Conservation (phyloP, 2,888 invertebrate species). For the Siphlonurus alternatus region DNA sequence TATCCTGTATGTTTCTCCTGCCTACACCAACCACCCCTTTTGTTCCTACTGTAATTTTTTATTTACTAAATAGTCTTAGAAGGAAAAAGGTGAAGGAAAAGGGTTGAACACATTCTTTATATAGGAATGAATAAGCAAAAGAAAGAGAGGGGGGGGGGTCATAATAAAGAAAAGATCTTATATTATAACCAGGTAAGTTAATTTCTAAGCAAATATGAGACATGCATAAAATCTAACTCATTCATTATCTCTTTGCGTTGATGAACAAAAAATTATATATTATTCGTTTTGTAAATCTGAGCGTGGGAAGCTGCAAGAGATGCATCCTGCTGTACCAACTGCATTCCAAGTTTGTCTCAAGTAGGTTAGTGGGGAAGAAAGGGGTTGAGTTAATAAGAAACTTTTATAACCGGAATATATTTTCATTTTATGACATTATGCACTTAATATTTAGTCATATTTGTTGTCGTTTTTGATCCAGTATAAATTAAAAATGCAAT, state of each 20-base stretch:
- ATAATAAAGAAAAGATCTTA: not conserved
- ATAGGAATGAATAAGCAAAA: not conserved
- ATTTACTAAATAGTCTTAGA: not conserved
- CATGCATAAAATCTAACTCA: not conserved
- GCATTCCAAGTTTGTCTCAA: not conserved
- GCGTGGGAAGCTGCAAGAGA: not conserved
- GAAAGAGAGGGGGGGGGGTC: not conserved
- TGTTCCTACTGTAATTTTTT: not conserved
- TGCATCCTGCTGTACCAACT: not conserved
- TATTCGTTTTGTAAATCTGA: not conserved
- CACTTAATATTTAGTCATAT: too few relatives aligned
- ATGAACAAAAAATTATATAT: not conserved
- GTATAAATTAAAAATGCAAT: too few relatives aligned
- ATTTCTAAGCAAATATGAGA: not conserved
- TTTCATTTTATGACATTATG: too few relatives aligned
- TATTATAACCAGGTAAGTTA: not conserved
- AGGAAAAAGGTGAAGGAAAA: not conserved
- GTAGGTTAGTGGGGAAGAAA: not conserved
- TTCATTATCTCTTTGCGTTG: not conserved
- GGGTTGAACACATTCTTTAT: not conserved
- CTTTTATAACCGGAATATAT: too few relatives aligned
- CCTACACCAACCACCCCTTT: not conserved
- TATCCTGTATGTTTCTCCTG: too few relatives aligned
- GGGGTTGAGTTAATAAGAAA: too few relatives aligned
- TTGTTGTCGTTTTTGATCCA: too few relatives aligned